phyloP scores from a whole-genome alignment of 2,888 invertebrate species.

The Lamproptera curius region DNA sequence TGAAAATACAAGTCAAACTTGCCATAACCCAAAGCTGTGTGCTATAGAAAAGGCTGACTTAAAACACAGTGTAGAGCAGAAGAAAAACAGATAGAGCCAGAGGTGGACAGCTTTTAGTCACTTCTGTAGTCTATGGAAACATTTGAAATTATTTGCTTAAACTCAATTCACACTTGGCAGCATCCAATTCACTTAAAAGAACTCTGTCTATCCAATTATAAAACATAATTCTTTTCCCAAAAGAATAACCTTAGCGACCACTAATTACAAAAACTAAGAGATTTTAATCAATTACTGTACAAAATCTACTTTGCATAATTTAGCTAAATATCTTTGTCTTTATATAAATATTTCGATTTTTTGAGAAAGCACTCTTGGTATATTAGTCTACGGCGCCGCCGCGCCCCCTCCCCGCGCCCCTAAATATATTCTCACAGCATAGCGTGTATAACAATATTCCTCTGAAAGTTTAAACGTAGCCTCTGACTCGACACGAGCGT shows the following conservation, averaged over 20 bases:
- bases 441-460: constrained; percentile 22
- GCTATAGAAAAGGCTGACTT: too few species aligned
- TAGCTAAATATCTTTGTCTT: constrained; percentile 32
- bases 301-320: constrained; percentile 43
- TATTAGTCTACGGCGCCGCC: constrained; percentile 17
- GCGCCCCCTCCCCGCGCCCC: not conserved
- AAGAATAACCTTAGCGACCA: constrained; percentile 65
- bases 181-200: constrained; percentile 37
- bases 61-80: not conserved
- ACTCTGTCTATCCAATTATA: constrained; percentile 52
- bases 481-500: constrained; percentile 40
- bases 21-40: too few species aligned
- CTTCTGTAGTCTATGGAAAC: constrained; percentile 15
- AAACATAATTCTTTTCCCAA: constrained; percentile 71
- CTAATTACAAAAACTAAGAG: constrained; percentile 32
- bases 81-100: not conserved
- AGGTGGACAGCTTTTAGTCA: constrained; percentile 1
- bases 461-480: constrained; percentile 41
- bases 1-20: too few species aligned
- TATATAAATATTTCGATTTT: constrained; percentile 33
- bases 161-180: constrained; percentile 10
- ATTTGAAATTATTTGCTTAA: constrained; percentile 4
- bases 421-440: constrained; percentile 10
- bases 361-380: constrained; percentile 69
- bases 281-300: constrained; percentile 48